phyloP scores from a whole-genome alignment of 2,113 vertebrate genomes.

The Clinocottus analis region DNA sequence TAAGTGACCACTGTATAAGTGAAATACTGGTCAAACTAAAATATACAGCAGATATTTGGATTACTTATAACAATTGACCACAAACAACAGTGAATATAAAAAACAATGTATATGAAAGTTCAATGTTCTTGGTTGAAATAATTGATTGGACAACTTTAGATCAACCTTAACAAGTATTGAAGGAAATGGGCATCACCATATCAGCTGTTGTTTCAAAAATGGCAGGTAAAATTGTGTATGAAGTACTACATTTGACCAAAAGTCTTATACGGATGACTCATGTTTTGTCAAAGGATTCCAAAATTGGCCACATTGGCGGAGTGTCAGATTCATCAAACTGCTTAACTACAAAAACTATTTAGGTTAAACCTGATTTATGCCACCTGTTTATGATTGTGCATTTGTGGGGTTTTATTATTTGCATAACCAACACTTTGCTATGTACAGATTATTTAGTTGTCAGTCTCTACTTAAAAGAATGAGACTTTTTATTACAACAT shows the following conservation, averaged over 20 bases:
- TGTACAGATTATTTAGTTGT: background rate
- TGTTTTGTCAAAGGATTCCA: background rate
- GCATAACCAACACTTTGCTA: background rate
- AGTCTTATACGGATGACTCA: background rate
- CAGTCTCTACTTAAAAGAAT: background rate
- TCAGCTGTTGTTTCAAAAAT: background rate
- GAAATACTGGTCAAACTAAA: background rate
- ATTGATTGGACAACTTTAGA: constrained; percentile 3
- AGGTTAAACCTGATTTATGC: background rate
- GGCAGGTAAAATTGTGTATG: background rate
- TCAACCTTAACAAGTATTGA: constrained; percentile 1
- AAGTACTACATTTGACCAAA: background rate
- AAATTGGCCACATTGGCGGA: constrained; percentile 24
- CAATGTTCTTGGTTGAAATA: background rate
- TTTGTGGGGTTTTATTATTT: background rate
- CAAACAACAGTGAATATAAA: constrained; percentile 21
- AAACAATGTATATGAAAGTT: constrained; percentile 1
- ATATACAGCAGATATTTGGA: background rate
- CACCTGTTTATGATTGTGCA: background rate
- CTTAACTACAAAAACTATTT: background rate
- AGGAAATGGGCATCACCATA: constrained; percentile 5
- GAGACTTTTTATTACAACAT: too few species aligned
- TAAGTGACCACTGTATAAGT: constrained; percentile 90
- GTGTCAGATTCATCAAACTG: background rate
- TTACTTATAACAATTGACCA: background rate